These are phyloP conservation scores for Poeciliopsis occidentalis DNA, from an alignment of 2,113 vertebrate species.

Conservation along the genomic window DNA sequence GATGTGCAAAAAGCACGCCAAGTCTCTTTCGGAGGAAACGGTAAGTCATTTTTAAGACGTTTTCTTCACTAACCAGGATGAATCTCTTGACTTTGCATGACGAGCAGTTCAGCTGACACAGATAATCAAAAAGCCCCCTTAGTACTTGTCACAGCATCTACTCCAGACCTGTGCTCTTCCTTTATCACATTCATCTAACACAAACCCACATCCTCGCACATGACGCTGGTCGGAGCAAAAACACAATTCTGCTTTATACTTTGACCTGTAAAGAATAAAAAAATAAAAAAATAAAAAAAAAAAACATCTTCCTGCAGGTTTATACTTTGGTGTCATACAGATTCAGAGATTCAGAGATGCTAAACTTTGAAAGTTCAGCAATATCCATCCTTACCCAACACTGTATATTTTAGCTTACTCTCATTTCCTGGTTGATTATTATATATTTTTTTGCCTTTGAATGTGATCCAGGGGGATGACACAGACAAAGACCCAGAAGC, in stretches of 20 bases:
- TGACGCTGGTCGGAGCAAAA: neutral
- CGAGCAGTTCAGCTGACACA: neutral
- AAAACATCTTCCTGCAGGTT: neutral
- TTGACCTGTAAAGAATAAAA: neutral
- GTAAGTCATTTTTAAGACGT: conserved; percentile 75
- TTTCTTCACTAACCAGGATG: neutral
- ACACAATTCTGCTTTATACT: neutral
- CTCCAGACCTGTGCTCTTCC: conserved; percentile 7
- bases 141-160: neutral
- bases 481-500: conserved; percentile 79
- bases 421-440: neutral
- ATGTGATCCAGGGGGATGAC: conserved; percentile 81
- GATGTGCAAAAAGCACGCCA: conserved; percentile 90
- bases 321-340: neutral
- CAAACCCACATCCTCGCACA: conserved; percentile 54
- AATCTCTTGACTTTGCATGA: neutral
- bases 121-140: conserved; percentile 2
- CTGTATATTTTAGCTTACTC: neutral
- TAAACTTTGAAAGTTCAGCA: conserved; percentile 7
- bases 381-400: neutral
- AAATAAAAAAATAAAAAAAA: conserved; percentile 11
- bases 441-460: neutral
- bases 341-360: conserved; percentile 6
- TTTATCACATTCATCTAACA: conserved; percentile 38
- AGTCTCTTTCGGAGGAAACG: conserved; percentile 87